phyloP scores from a whole-genome alignment of 2,113 vertebrate species.

The Acinonyx jubatus region DNA sequence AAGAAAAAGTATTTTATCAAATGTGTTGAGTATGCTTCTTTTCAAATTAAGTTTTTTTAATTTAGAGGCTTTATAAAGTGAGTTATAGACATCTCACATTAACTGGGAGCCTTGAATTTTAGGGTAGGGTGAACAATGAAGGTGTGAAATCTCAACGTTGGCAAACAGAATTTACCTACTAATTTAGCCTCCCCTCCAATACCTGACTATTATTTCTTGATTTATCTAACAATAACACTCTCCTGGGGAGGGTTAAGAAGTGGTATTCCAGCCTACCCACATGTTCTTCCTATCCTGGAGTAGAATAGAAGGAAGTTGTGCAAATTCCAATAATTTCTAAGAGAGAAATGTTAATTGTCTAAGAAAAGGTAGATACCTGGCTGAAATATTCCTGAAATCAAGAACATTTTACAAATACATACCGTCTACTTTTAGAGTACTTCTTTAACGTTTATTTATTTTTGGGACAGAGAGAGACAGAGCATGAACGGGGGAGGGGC shows the following conservation, averaged over 20 bases:
- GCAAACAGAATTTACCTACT: neutral
- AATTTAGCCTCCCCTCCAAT: neutral
- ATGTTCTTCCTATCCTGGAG: neutral
- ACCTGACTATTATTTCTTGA: neutral
- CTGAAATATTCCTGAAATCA: neutral
- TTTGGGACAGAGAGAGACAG: too few species aligned
- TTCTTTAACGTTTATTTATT: neutral
- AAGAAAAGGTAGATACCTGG: neutral
- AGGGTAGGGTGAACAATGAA: neutral
- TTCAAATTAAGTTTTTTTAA: constrained; percentile 14
- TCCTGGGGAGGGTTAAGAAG: neutral
- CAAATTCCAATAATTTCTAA: constrained; percentile 18
- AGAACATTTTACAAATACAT: neutral
- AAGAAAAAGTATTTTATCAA: neutral
- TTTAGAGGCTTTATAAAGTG: neutral
- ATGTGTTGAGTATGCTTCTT: neutral
- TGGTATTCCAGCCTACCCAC: neutral
- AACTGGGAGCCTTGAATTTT: neutral
- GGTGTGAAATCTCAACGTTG: neutral
- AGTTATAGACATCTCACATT: neutral
- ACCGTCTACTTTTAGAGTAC: neutral
- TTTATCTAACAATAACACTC: neutral
- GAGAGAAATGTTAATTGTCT: neutral
- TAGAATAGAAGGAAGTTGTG: neutral
- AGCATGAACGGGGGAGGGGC: too few species aligned